Conservation (phyloP, 2,888 invertebrate genomes). For the Andrena trimmerana region DNA sequence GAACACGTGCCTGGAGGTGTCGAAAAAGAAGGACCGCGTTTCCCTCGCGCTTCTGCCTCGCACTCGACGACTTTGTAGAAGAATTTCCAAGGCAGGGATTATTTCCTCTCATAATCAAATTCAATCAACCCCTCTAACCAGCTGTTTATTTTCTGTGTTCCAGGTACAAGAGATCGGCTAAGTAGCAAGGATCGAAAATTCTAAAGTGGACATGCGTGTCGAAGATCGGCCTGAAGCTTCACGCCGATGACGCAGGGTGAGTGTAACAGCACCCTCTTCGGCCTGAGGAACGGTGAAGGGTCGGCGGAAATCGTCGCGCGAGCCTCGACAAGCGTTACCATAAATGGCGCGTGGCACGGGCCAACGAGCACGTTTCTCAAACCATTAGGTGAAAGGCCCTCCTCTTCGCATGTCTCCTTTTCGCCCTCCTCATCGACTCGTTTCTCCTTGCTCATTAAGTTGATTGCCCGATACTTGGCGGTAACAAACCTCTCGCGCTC, state of each 20-base stretch:
- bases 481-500: constrained; percentile 43
- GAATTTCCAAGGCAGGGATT: neutral
- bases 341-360: constrained; percentile 60
- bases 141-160: constrained; percentile 12
- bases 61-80: neutral
- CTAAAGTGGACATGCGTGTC: constrained; percentile 67
- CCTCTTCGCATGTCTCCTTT: constrained; percentile 17
- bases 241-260: constrained; percentile 71
- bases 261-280: constrained; percentile 5
- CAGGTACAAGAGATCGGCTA: constrained; percentile 41
- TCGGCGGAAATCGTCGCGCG: constrained; percentile 45
- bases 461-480: constrained; percentile 63
- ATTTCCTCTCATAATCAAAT: neutral
- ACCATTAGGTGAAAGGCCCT: constrained; percentile 69
- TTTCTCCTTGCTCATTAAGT: constrained; percentile 64
- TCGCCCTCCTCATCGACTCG: constrained; percentile 27
- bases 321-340: constrained; percentile 39
- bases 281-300: constrained; percentile 5
- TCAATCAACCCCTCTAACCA: neutral
- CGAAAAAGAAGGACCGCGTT: neutral
- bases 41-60: neutral
- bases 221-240: constrained; percentile 47
- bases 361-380: constrained; percentile 60
- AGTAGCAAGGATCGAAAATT: constrained; percentile 51
- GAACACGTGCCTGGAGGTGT: neutral